A percentile compares a stretch with the other conserved stretches of the same genome.
Evolutionary conservation across 2,888 invertebrate species (phyloP).

Genomic region (Microdon myrmicae): DNA sequence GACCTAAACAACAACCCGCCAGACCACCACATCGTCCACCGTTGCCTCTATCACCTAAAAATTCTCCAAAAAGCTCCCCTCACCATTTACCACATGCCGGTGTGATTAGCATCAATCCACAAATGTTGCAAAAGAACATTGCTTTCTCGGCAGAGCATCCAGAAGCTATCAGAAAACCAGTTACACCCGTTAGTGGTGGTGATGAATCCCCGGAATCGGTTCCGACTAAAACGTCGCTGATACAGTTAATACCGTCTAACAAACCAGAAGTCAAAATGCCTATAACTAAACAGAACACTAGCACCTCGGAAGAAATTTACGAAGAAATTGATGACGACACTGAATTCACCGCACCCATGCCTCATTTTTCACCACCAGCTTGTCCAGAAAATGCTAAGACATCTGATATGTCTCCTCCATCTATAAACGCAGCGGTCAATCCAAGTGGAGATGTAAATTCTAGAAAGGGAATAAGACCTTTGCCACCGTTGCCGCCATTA

Average conservation of each 20-base stretch:
- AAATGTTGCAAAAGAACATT: constrained; percentile 61
- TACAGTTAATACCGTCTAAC: constrained; percentile 57
- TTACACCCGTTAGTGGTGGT: constrained; percentile 55
- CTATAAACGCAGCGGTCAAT: constrained; percentile 35
- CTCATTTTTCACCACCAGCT: constrained; percentile 69
- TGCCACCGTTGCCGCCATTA: constrained; percentile 73
- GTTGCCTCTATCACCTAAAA: constrained; percentile 69
- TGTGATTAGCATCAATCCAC: constrained; percentile 68
- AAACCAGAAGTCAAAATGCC: constrained; percentile 38
- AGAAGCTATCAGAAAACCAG: constrained; percentile 58
- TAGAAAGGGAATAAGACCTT: constrained; percentile 68
- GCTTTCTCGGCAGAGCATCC: constrained; percentile 48
- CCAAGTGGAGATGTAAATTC: constrained; percentile 55
- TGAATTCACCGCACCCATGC: constrained; percentile 71
- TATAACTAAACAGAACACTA: constrained; percentile 48
- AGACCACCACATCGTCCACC: constrained; percentile 71
- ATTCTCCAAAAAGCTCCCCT: constrained; percentile 67
- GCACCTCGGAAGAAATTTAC: constrained; percentile 67
- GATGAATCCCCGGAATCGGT: constrained; percentile 33
- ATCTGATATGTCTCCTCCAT: constrained; percentile 65
- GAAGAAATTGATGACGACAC: constrained; percentile 70
- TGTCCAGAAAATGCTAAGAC: constrained; percentile 63
- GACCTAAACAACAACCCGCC: constrained; percentile 68
- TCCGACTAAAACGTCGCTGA: constrained; percentile 57
- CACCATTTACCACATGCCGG: constrained; percentile 68